Evolutionary conservation across 1,140 invertebrate genomes (phyloP).

Genomic region (Drosophila nebulosa): DNA sequence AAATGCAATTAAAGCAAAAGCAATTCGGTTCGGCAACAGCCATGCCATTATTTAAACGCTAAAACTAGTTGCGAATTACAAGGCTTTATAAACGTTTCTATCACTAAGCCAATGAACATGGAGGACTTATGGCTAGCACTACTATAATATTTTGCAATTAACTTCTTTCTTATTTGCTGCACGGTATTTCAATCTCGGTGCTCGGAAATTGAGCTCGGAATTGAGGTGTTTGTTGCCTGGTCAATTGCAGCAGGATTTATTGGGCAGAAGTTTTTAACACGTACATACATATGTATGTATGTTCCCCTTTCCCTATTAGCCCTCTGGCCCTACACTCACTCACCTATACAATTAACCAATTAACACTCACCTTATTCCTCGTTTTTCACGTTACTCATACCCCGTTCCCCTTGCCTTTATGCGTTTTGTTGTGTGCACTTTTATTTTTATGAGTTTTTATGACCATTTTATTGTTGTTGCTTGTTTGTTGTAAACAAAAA

Average conservation of each 20-base stretch:
- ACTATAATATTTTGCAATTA: too few relatives aligned
- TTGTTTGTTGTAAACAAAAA: slow-evolving; percentile 52
- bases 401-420: not conserved
- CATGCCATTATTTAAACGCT: too few relatives aligned
- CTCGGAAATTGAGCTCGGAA: not conserved
- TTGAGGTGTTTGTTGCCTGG: not conserved
- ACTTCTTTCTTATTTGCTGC: too few relatives aligned
- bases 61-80: too few relatives aligned
- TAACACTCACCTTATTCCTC: slow-evolving; percentile 14
- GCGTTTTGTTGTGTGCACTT: slow-evolving; percentile 28
- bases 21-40: too few relatives aligned
- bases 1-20: too few relatives aligned
- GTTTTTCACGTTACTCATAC: not conserved
- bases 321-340: not conserved
- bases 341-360: slow-evolving; percentile 40
- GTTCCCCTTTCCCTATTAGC: too few relatives aligned
- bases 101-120: too few relatives aligned
- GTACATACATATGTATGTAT: not conserved
- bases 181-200: not conserved
- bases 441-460: slow-evolving; percentile 33
- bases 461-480: slow-evolving; percentile 49
- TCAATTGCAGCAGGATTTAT: not conserved
- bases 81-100: too few relatives aligned
- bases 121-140: too few relatives aligned
- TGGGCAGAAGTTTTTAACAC: not conserved